Conservation (phyloP, 2,113 vertebrate species). For the Trachemys scripta region DNA sequence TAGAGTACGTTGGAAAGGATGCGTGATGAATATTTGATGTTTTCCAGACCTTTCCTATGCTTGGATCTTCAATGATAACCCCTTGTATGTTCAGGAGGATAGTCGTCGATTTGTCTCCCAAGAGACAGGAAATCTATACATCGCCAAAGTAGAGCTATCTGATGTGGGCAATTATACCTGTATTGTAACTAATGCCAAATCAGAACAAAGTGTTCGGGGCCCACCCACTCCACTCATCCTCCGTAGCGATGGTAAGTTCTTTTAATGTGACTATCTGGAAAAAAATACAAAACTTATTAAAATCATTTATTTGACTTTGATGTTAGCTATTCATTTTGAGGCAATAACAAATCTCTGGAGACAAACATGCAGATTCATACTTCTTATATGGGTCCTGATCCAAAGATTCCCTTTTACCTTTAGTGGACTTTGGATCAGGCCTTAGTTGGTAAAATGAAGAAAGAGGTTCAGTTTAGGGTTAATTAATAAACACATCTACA, state of each 20-base stretch:
- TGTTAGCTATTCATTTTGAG: accelerated
- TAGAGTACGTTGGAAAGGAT: neutral
- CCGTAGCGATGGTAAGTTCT: conserved; percentile 83
- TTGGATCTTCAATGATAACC: conserved; percentile 86
- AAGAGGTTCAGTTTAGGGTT: no score
- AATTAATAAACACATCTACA: neutral
- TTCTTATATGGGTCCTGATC: accelerated
- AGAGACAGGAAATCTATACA: conserved; percentile 87
- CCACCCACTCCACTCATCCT: conserved; percentile 88
- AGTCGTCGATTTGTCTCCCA: conserved; percentile 87
- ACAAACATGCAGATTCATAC: neutral
- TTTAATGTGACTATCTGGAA: accelerated
- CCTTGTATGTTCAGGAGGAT: conserved; percentile 81
- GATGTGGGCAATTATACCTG: conserved; percentile 91
- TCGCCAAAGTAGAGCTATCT: conserved; percentile 88
- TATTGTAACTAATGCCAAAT: conserved; percentile 82
- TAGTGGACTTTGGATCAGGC: neutral
- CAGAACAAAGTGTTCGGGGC: conserved; percentile 76
- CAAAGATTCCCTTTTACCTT: accelerated
- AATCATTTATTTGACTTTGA: accelerated
- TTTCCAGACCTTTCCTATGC: conserved; percentile 85
- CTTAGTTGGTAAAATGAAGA: neutral
- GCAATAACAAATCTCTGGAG: neutral
- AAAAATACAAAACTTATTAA: accelerated
- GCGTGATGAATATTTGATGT: neutral